phyloP scores from a whole-genome alignment of 1,140 invertebrate genomes.

The Drosophila burlai region DNA sequence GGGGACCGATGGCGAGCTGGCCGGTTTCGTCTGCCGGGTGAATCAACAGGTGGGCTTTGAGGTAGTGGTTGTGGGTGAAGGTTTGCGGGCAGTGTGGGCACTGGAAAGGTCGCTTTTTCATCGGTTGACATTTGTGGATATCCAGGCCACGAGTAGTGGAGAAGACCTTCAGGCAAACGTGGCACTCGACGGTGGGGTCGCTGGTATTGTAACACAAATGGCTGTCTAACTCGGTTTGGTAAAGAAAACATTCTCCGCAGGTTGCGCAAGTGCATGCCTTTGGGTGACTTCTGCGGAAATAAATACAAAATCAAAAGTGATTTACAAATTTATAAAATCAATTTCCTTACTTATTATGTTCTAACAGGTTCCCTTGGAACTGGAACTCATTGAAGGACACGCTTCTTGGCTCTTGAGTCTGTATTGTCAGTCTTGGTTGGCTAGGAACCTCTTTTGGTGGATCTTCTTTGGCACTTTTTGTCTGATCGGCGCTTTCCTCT shows the following conservation, averaged over 20 bases:
- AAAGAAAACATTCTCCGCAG: conserved; percentile 20
- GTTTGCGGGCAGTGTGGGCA: conserved; percentile 24
- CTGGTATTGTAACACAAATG: conserved; percentile 6
- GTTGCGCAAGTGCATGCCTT: conserved; percentile 14
- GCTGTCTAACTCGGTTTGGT: conserved; percentile 18
- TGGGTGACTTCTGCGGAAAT: conserved; percentile 1
- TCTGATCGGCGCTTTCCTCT: neutral
- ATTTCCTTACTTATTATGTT: conserved; percentile 17
- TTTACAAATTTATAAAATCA: no score
- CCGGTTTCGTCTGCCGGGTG: conserved; percentile 6
- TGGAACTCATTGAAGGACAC: conserved; percentile 2
- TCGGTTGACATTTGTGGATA: conserved; percentile 17
- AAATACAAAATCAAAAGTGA: no score
- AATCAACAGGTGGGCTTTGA: conserved; percentile 25
- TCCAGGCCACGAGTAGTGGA: conserved; percentile 3
- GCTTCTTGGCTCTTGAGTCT: neutral
- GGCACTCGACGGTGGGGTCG: conserved; percentile 14
- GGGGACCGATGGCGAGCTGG: conserved; percentile 8
- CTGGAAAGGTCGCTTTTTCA: conserved; percentile 6
- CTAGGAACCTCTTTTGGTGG: neutral
- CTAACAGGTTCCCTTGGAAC: conserved; percentile 7
- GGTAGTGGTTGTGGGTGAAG: conserved; percentile 4
- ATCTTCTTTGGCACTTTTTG: neutral
- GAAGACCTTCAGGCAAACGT: conserved; percentile 23
- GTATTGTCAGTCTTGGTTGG: conserved; percentile 1